A percentile compares a stretch with the other conserved stretches of the same genome.
These are phyloP conservation scores for Microtus pennsylvanicus DNA, from an alignment of 2,113 vertebrate species.

Conservation along the genomic window DNA sequence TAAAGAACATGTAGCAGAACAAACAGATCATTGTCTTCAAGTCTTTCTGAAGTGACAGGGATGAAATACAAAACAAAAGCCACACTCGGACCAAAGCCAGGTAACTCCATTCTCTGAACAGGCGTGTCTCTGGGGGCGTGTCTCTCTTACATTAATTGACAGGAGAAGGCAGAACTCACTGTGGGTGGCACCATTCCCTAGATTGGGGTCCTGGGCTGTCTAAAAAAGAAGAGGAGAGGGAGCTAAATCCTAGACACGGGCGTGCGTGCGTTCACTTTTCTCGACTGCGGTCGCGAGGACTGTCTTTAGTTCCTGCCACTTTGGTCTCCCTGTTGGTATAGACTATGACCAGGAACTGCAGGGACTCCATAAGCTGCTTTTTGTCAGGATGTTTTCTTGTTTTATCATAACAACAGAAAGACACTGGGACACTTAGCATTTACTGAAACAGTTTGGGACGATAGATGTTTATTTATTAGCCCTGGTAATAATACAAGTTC, in stretches of 20 bases:
- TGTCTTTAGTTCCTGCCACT: background rate
- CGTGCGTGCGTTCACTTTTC: background rate
- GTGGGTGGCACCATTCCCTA: background rate
- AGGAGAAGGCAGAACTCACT: background rate
- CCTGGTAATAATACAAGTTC: background rate
- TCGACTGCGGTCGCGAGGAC: background rate
- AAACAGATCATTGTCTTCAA: background rate
- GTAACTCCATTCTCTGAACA: background rate
- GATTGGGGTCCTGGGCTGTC: background rate
- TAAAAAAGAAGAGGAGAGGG: background rate
- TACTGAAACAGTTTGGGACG: background rate
- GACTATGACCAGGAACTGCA: background rate
- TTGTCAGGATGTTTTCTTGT: background rate
- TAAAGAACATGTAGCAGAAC: background rate
- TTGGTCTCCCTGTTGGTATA: too few species aligned
- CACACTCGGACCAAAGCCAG: background rate
- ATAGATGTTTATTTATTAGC: conserved; percentile 9
- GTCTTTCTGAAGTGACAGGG: background rate
- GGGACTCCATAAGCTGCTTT: background rate
- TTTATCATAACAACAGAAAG: too few species aligned
- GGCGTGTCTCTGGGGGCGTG: background rate
- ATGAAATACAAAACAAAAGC: background rate
- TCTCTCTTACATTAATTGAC: background rate
- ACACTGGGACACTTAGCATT: background rate
- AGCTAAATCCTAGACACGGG: background rate